Conservation (phyloP, 2,888 invertebrate species). For the Clitarchus hookeri region DNA sequence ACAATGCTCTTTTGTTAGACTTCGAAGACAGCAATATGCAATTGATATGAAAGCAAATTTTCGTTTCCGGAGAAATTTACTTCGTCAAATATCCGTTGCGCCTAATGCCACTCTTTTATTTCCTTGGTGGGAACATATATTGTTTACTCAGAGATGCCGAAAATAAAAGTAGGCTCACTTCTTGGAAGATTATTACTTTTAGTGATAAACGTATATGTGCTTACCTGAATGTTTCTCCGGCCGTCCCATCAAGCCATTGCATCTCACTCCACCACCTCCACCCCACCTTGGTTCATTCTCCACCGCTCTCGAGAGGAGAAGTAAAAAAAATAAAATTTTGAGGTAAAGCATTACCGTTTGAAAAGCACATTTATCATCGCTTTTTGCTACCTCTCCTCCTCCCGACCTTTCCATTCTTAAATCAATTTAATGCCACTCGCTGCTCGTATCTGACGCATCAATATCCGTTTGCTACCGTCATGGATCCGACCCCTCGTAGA, state of each 20-base stretch:
- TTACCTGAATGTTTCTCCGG: neutral
- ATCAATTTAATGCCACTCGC: constrained; percentile 2
- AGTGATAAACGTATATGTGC: neutral
- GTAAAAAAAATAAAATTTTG: neutral
- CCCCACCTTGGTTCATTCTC: too few species aligned
- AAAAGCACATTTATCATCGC: constrained; percentile 8
- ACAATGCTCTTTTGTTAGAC: too few species aligned
- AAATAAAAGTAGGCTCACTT: too few species aligned
- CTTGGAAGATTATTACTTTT: neutral
- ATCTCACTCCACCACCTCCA: neutral
- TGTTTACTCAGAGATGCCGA: too few species aligned
- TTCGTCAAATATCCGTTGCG: too few species aligned
- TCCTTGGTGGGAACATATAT: too few species aligned
- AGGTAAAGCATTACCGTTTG: neutral
- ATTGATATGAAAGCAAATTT: too few species aligned
- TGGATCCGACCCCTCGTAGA: too few species aligned
- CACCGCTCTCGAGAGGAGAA: neutral
- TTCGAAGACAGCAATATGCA: too few species aligned
- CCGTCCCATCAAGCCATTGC: neutral
- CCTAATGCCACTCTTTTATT: too few species aligned
- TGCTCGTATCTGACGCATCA: neutral
- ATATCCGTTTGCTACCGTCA: too few species aligned
- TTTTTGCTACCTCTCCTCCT: neutral
- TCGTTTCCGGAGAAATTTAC: too few species aligned
- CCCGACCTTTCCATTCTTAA: neutral